Conservation (phyloP, 2,113 vertebrate genomes). For the Gyps fulvus region DNA sequence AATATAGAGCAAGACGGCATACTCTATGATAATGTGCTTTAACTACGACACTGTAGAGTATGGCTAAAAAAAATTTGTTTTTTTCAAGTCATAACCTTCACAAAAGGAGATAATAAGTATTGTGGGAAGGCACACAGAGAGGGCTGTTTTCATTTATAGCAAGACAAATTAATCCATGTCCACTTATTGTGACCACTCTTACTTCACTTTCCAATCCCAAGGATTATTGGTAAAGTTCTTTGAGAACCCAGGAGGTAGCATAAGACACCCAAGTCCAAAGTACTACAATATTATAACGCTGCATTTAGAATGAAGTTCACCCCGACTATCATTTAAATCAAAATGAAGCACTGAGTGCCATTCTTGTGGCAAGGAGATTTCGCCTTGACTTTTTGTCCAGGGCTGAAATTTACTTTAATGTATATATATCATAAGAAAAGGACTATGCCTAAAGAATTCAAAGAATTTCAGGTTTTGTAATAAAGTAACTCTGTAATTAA, state of each 20-base stretch:
- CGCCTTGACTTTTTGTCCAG: neutral
- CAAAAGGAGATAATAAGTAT: neutral
- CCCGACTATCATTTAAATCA: neutral
- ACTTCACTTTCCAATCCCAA: neutral
- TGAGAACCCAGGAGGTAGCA: neutral
- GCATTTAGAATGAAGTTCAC: neutral
- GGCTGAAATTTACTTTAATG: neutral
- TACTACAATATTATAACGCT: neutral
- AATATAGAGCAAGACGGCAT: neutral
- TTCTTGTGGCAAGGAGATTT: neutral
- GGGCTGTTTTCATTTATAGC: neutral
- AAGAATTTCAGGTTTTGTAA: neutral
- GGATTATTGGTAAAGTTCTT: neutral
- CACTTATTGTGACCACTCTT: neutral
- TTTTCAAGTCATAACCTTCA: neutral
- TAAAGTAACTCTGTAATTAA: neutral
- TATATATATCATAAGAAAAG: neutral
- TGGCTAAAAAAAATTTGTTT: neutral
- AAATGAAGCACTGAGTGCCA: neutral
- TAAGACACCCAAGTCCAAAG: neutral
- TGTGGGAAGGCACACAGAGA: neutral
- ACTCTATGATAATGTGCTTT: neutral
- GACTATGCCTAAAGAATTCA: neutral
- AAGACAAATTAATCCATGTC: neutral
- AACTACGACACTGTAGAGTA: neutral